Conservation (phyloP, 2,113 vertebrate species). For the Dromaius novaehollandiae region DNA sequence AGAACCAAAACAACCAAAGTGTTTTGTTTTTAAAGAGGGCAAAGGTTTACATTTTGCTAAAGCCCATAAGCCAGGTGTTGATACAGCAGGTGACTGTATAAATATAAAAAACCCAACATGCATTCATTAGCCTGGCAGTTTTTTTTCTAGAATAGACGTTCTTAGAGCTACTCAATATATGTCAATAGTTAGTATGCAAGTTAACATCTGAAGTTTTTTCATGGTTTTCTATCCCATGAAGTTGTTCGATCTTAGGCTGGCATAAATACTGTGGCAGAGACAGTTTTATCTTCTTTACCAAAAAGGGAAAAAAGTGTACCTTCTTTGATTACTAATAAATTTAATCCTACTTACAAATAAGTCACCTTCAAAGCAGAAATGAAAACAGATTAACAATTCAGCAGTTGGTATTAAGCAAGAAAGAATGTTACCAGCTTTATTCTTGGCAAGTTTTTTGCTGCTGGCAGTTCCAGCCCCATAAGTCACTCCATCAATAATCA, state of each 20-base stretch:
- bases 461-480: conserved; percentile 99
- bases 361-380: not conserved
- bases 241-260: not conserved
- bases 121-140: not conserved
- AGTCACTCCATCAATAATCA: conserved; percentile 98
- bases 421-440: conserved; percentile 94
- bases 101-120: not conserved
- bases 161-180: not conserved
- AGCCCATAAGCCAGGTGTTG: not conserved
- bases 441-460: conserved; percentile 99
- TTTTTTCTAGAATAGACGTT: not conserved
- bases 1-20: not conserved
- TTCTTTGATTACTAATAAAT: not conserved
- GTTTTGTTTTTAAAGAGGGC: not conserved
- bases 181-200: too few relatives aligned
- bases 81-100: not conserved
- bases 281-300: not conserved
- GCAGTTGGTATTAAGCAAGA: not conserved
- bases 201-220: not conserved
- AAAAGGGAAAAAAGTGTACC: accelerated
- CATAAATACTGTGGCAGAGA: not conserved
- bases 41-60: not conserved
- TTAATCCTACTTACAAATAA: not conserved
- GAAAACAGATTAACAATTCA: not conserved
- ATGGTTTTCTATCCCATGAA: not conserved